Evolutionary conservation across 2,888 invertebrate genomes (phyloP).

Genomic region (Agrypnus murinus): DNA sequence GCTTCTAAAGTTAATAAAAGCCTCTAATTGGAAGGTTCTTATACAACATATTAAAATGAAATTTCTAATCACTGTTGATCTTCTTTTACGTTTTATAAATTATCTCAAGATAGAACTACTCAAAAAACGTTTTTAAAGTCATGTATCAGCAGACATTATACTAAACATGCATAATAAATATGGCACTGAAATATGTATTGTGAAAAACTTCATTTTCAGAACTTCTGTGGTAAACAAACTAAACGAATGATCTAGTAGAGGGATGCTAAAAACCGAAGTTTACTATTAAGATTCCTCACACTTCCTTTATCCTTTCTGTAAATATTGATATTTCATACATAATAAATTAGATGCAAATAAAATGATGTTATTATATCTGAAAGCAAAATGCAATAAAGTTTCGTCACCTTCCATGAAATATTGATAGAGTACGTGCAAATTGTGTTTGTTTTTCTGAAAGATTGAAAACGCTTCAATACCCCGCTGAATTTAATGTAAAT

Average conservation of each 20-base stretch:
- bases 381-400: conserved; percentile 7
- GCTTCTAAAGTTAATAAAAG: too few species aligned
- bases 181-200: too few species aligned
- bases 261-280: conserved; percentile 19
- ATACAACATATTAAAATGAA: too few species aligned
- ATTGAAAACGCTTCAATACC: neutral
- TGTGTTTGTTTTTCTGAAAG: conserved; percentile 6
- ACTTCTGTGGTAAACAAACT: conserved; percentile 6
- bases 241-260: conserved; percentile 9
- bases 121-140: neutral
- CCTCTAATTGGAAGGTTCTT: too few species aligned
- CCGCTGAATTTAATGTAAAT: conserved; percentile 14
- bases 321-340: conserved; percentile 34
- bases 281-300: conserved; percentile 9
- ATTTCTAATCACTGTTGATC: too few species aligned
- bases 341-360: conserved; percentile 37
- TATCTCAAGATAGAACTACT: neutral
- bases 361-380: conserved; percentile 16
- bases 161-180: too few species aligned
- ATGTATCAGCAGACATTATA: neutral
- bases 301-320: conserved; percentile 18
- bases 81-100: too few species aligned
- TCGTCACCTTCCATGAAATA: neutral
- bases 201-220: neutral
- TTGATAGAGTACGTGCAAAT: neutral